phyloP scores from a whole-genome alignment of 2,888 invertebrate species.

The Microchrysa polita region DNA sequence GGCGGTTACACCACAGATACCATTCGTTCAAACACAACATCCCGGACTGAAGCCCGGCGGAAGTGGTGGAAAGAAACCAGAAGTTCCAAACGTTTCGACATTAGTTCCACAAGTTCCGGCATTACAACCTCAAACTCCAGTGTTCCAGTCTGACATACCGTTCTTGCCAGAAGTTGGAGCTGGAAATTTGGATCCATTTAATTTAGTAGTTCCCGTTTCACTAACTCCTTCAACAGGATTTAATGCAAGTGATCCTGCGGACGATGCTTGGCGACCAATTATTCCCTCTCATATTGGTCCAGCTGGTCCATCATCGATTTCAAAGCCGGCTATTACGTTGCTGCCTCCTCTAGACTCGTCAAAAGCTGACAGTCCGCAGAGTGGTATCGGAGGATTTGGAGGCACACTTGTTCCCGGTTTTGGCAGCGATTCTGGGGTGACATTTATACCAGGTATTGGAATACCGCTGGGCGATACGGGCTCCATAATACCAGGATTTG shows the following conservation, averaged over 20 bases:
- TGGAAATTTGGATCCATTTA: neutral
- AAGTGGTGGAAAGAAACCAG: no score
- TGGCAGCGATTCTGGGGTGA: no score
- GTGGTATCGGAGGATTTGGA: no score
- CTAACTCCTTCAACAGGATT: neutral
- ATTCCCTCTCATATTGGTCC: neutral
- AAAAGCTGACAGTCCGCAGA: neutral
- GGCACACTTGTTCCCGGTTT: no score
- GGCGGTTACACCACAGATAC: neutral
- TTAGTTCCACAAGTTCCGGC: neutral
- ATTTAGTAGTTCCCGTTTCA: neutral
- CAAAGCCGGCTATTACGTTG: neutral
- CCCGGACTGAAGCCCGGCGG: no score
- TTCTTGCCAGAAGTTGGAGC: neutral
- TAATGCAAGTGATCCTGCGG: neutral
- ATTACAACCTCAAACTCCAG: neutral
- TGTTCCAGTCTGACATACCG: neutral
- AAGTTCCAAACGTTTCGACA: no score
- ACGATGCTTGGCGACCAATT: neutral
- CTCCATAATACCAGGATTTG: no score
- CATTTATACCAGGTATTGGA: no score
- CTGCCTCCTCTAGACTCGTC: neutral
- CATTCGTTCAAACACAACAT: neutral
- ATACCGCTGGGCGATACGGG: no score
- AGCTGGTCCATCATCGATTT: neutral